These are phyloP conservation scores for Coendou prehensilis DNA, from an alignment of 2,797 vertebrate genomes.

Conservation along the genomic window DNA sequence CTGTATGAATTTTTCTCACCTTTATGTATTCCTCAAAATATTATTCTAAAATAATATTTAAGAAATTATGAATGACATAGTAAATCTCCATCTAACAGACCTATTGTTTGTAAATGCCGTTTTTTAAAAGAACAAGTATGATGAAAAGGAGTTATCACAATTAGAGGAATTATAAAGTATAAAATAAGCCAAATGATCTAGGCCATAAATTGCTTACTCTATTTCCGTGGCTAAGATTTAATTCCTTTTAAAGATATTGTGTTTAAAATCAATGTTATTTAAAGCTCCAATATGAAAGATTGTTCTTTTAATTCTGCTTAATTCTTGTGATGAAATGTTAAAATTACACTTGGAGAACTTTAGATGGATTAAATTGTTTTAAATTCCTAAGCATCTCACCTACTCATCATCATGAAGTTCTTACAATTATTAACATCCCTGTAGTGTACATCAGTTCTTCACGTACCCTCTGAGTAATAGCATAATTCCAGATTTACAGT, in stretches of 20 bases:
- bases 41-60: constrained; percentile 53
- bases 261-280: constrained; percentile 23
- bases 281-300: constrained; percentile 8
- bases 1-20: not conserved
- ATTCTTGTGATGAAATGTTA: constrained; percentile 21
- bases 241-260: not conserved
- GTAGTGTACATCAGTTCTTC: constrained; percentile 2
- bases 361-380: not conserved
- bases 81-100: not conserved
- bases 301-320: constrained; percentile 53
- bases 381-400: not conserved
- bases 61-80: not conserved
- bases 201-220: not conserved
- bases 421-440: constrained; percentile 29
- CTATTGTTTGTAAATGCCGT: not conserved
- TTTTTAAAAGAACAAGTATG: not conserved
- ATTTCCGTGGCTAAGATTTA: constrained; percentile 53
- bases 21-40: not conserved
- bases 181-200: constrained; percentile 6
- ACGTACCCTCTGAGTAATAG: not conserved
- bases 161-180: not conserved
- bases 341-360: constrained; percentile 42
- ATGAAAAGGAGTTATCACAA: not conserved
- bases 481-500: not conserved
- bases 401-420: not conserved